Base-by-base conservation (phyloP, 1,140 invertebrate genomes). In the Pseudomyrmex sp. region DNA sequence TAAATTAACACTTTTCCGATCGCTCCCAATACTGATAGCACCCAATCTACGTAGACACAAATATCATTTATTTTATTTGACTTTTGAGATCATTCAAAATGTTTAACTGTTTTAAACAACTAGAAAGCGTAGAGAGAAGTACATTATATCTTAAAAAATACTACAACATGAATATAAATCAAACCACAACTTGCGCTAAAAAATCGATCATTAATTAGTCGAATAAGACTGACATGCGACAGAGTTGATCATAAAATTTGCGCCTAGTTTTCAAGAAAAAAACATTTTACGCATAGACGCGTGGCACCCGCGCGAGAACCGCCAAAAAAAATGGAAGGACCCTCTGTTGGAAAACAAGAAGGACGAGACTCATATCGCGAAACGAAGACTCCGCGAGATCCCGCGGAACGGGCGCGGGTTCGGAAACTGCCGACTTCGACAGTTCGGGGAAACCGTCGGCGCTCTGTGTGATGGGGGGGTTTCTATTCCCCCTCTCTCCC, bases 361-460 rank as follows among this genome's bases (percentile, higher is more conserved):
- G 18, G 58, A 74, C 50, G 62, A 58, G 10, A 46, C 35, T 35
- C 35, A 56, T 23, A 20, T 18, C 46, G 54, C 59, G 50, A 79
- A 76, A 59, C 48, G 72, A 56, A 65, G 46, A 44, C 58, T 66
- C 79, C 84, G 72, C 72, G 70, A 76, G 75, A 56, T 80, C 68
- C 85, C 76, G 66, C 76, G 54, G 85, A 82, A 84, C 75, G 73
- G 84, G 85, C 87, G 89, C 88, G 88, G 77, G 86, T 66, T 73
- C 58, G 80, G 80, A n/a, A 80, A 65, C 79, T 56, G 46, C 46
- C 86, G 88, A 90, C 85, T 87, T 75, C 73, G 86, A 86, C 82
- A 86, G 90, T 90, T 87, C 86, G 91, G 86, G 85, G 90, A 90
- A 90, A 92, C 90, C 86, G 89, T 91, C 84, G 85, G 89, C 88